Percentiles rank a stretch among this genome's conserved stretches.
phyloP scores from a whole-genome alignment of 1,140 invertebrate genomes.

The Halictus rubicundus region DNA sequence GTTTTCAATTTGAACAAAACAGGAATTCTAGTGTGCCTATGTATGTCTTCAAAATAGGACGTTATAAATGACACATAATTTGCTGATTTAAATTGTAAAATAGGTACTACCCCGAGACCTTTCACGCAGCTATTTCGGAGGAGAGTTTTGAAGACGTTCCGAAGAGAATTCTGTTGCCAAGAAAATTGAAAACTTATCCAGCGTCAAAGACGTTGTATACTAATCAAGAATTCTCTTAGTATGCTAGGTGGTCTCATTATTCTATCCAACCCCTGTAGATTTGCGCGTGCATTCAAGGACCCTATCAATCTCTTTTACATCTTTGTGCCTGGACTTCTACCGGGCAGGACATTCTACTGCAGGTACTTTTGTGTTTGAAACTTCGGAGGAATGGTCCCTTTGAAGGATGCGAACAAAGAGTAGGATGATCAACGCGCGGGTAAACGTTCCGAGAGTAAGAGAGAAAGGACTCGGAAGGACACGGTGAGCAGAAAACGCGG shows the following conservation, averaged over 20 bases:
- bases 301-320: conserved; percentile 22
- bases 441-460: not conserved
- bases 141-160: too few species aligned
- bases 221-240: not conserved
- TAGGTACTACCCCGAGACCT: too few species aligned
- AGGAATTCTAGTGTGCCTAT: not conserved
- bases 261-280: not conserved
- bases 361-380: conserved; percentile 22
- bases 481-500: not conserved
- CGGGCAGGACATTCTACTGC: conserved; percentile 7
- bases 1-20: not conserved
- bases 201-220: not conserved
- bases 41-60: too few species aligned
- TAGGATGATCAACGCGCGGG: conserved; percentile 6
- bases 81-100: too few species aligned
- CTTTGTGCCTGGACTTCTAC: not conserved
- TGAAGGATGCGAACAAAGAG: conserved; percentile 18
- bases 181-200: too few species aligned
- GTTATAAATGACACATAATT: too few species aligned
- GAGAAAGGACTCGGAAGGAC: not conserved
- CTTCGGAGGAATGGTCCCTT: conserved; percentile 42
- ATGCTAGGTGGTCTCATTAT: too few species aligned
- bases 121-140: too few species aligned
- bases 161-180: too few species aligned
- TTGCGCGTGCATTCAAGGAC: not conserved